Evolutionary conservation across 2,888 invertebrate genomes (phyloP).

Genomic region (Erebia ligea): DNA sequence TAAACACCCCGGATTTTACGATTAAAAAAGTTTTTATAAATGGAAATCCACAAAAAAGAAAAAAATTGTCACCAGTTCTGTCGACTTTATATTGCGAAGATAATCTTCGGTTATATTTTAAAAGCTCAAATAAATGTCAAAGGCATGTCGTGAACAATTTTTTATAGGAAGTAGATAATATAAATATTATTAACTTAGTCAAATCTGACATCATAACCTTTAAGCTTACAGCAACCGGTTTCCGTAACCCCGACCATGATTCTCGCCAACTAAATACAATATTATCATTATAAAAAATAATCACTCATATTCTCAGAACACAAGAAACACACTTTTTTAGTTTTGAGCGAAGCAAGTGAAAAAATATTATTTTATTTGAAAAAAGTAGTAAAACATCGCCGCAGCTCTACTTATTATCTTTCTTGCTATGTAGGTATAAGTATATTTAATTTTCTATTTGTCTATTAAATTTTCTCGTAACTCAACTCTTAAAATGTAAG

Average conservation of each 20-base stretch:
- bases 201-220: conserved; percentile 19
- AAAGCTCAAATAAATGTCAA: not conserved
- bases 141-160: not conserved
- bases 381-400: too few species aligned
- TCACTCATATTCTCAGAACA: too few species aligned
- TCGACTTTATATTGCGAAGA: not conserved
- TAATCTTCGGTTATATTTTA: conserved; percentile 7
- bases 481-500: too few species aligned
- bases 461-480: too few species aligned
- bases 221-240: conserved; percentile 8
- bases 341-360: too few species aligned
- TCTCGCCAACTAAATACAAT: not conserved
- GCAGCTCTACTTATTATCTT: too few species aligned
- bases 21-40: not conserved
- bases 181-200: conserved; percentile 7
- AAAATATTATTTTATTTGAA: too few species aligned
- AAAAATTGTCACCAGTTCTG: not conserved
- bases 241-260: conserved; percentile 8
- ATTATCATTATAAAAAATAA: not conserved
- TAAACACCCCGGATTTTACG: too few species aligned
- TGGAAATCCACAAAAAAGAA: conserved; percentile 4
- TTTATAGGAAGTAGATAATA: conserved; percentile 7
- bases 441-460: too few species aligned
- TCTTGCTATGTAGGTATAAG: too few species aligned
- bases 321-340: too few species aligned